A percentile compares a stretch with the other conserved stretches of the same genome.
Evolutionary conservation across 2,888 invertebrate genomes (phyloP).

Genomic region (Eulithis prunata): DNA sequence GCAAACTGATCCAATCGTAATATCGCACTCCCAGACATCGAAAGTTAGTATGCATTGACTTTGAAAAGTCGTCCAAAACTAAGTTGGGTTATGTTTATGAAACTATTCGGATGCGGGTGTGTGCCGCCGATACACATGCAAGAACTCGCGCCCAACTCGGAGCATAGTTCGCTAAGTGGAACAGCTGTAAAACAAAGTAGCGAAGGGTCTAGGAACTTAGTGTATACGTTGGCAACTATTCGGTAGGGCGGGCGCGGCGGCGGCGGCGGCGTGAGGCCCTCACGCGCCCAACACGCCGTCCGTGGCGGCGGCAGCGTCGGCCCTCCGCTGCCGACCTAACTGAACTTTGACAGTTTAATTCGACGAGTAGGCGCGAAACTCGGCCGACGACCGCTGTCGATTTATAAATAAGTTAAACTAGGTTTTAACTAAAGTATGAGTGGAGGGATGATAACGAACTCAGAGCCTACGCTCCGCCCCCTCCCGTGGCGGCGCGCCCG

Average conservation of each 20-base stretch:
- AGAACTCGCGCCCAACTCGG: conserved; percentile 83
- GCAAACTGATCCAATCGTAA: conserved; percentile 83
- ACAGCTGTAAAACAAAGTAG: conserved; percentile 84
- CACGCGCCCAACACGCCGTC: conserved; percentile 25
- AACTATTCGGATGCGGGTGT: conserved; percentile 83
- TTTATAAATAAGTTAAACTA: conserved; percentile 82
- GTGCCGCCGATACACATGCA: conserved; percentile 83
- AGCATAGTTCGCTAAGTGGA: conserved; percentile 84
- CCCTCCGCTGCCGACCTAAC: conserved; percentile 47
- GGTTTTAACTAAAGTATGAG: conserved; percentile 80
- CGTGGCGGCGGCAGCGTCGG: conserved; percentile 30
- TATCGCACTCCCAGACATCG: conserved; percentile 82
- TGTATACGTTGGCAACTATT: conserved; percentile 77
- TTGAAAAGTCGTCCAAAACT: conserved; percentile 85
- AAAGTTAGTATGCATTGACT: conserved; percentile 85
- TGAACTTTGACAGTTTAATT: conserved; percentile 77
- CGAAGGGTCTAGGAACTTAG: conserved; percentile 84
- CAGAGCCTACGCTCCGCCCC: conserved; percentile 67
- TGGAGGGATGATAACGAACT: conserved; percentile 76
- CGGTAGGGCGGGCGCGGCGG: conserved; percentile 53
- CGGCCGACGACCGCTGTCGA: conserved; percentile 70
- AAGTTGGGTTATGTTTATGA: conserved; percentile 85
- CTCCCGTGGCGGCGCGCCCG: conserved; percentile 63
- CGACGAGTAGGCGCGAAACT: conserved; percentile 55
- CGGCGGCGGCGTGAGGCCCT: conserved; percentile 31